Evolutionary conservation across 2,888 invertebrate genomes (phyloP), one percentile per base, ranked within the genome.

Genomic region (Zelleria hepariella): DNA sequence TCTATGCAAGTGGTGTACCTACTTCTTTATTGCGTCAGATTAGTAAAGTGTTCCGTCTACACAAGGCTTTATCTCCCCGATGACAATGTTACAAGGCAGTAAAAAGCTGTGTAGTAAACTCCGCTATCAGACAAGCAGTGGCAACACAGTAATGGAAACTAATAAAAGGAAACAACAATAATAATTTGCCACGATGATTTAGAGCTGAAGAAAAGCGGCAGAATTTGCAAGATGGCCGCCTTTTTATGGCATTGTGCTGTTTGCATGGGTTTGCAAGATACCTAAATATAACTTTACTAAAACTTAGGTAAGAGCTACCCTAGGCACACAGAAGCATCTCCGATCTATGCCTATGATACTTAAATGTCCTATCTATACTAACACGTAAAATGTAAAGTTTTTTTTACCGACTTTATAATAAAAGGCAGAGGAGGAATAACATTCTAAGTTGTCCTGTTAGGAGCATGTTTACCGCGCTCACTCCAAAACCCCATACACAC

Each of bases 161-260:
- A 73, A 75, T 75, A 74, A 74, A 74, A 71, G 69, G 66, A 42
- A 67, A 70, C 54, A 54, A 54, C 71, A 70, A 71, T 71, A 70
- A 72, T 73, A 20, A 51, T 26, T 54, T 54, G 24, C 54, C 23
- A n/a, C 54, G 51, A 51, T 51, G 20, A 51, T 51, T 51, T 51
- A 23, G 42, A 42, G 42, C 42, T 42, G 3, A 20, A 51, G 10
- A 21, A 23, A 51, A 49, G 49, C 18, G 23, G 21, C 21, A 8
- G 7, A 10, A 8, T 51, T 49, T 51, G 20, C 51, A 51, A 51
- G 21, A 51, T 23, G 51, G 51, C 51, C 51, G 21, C 51, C 51
- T 4, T 5, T 10, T 21, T 51, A 10, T 23, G 20, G 10, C 32
- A 42, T 42, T 42, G 10, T 15, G 32, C 32, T 42, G 15, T 15